Percentiles rank a stretch among this genome's conserved stretches.
Evolutionary conservation across 2,113 vertebrate genomes (phyloP).

Genomic region (Ctenomys sociabilis): DNA sequence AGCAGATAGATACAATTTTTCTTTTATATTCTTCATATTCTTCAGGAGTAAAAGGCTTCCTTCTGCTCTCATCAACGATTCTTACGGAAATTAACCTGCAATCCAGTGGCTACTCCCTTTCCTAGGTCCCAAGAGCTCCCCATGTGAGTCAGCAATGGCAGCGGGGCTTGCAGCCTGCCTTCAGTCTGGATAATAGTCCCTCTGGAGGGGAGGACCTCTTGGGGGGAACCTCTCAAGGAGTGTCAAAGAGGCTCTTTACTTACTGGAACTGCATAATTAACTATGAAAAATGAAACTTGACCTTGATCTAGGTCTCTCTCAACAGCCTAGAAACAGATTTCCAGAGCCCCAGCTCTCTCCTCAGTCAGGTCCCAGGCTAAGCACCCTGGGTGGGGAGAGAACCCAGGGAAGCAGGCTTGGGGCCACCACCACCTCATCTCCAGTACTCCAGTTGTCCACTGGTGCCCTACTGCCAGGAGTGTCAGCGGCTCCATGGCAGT

Average conservation of each 20-base stretch:
- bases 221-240: neutral
- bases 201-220: neutral
- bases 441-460: slow-evolving; percentile 90
- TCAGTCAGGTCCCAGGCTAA: neutral
- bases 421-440: slow-evolving; percentile 85
- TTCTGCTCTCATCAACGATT: slow-evolving; percentile 94
- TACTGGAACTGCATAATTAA: neutral
- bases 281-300: neutral
- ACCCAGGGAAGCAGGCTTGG: neutral
- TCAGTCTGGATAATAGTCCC: neutral
- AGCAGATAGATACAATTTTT: slow-evolving; percentile 87
- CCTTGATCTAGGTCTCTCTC: neutral
- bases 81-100: slow-evolving; percentile 77
- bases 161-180: neutral
- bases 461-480: slow-evolving; percentile 81
- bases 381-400: neutral
- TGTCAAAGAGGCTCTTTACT: neutral
- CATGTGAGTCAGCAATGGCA: neutral
- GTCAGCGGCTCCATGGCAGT: slow-evolving; percentile 81
- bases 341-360: neutral
- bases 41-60: slow-evolving; percentile 91
- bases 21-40: slow-evolving; percentile 94
- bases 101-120: neutral
- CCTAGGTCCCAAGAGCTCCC: rapidly evolving
- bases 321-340: neutral